Percentiles rank a stretch among this genome's conserved stretches.
phyloP scores from a whole-genome alignment of 2,888 invertebrate species.

The Mesoligia furuncula region DNA sequence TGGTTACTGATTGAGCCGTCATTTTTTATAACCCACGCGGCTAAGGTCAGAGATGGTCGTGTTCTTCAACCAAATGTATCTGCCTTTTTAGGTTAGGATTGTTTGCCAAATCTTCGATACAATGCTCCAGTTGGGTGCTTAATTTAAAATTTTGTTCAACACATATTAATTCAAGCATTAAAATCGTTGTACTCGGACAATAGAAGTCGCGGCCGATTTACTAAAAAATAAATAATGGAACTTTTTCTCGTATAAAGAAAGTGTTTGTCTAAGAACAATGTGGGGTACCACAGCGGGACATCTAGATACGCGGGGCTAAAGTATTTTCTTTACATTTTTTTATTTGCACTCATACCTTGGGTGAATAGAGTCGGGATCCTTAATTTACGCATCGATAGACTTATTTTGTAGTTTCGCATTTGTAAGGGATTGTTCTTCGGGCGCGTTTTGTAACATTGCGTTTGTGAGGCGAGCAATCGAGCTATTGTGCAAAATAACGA shows the following conservation, averaged over 20 bases:
- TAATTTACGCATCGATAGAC: slow-evolving; percentile 89
- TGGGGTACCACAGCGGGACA: slow-evolving; percentile 87
- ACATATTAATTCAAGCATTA: slow-evolving; percentile 86
- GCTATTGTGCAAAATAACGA: slow-evolving; percentile 76
- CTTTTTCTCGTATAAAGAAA: slow-evolving; percentile 83
- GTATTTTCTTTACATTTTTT: slow-evolving; percentile 84
- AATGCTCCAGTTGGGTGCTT: slow-evolving; percentile 72
- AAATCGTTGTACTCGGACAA: slow-evolving; percentile 78
- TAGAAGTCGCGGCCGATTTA: slow-evolving; percentile 78
- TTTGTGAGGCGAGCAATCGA: slow-evolving; percentile 68
- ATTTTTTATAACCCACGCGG: slow-evolving; percentile 69
- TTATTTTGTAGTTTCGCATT: slow-evolving; percentile 86
- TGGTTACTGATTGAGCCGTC: slow-evolving; percentile 86
- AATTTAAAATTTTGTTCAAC: slow-evolving; percentile 75
- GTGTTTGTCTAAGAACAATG: slow-evolving; percentile 90
- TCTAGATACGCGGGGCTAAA: slow-evolving; percentile 84
- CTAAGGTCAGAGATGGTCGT: slow-evolving; percentile 45
- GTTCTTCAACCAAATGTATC: slow-evolving; percentile 39
- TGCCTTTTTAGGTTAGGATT: slow-evolving; percentile 61
- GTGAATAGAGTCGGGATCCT: slow-evolving; percentile 85
- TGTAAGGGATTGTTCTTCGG: slow-evolving; percentile 85
- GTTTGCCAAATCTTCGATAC: slow-evolving; percentile 65
- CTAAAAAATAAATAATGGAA: slow-evolving; percentile 84
- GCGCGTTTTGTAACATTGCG: slow-evolving; percentile 85
- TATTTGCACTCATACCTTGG: slow-evolving; percentile 83